Base-by-base conservation (phyloP, 1,140 invertebrate genomes). In the Nymphalis io region DNA sequence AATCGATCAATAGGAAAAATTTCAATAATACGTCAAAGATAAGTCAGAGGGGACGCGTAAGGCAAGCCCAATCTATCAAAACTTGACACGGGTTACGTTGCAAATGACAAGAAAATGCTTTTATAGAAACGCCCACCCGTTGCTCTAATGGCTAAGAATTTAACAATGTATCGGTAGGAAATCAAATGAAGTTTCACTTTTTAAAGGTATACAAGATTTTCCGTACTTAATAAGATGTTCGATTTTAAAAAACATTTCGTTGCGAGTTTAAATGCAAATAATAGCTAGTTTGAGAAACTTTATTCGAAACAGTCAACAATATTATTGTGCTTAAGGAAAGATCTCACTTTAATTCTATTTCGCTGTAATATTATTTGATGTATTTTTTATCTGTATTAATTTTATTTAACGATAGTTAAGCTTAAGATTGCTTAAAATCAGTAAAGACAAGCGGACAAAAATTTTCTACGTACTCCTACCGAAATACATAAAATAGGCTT, bases 1-100 rank as follows among this genome's bases (percentile, higher is more conserved):
- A 59, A 59, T 18, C 27, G 59, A 13, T 60, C 38, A 59, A 64
- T 53, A 72, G 55, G 53, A 51, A 66, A n/a, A 69, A 66, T 72
- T 75, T 69, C 67, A 65, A 75, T 73, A 78, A 80, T 73, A 74
- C 74, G 74, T 82, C 78, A 80, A 71, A 80, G 74, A 82, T 81
- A 83, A 82, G 79, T 81, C 81, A 81, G 78, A 73, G 78, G 76
- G 58, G 64, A 76, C 42, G 67, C 74, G 66, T 74, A 78, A 80
- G 72, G 76, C 64, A 79, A 86, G 83, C 75, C 74, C 81, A 88
- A 90, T 90, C 79, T 82, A 90, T 90, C 87, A 89, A 82, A 82
- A 81, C 83, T 84, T 87, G 87, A 88, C 82, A 81, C 76, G 84
- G 87, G 85, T 85, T 83, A 65, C 75, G 75, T 74, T 72, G 73